Evolutionary conservation across 2,113 vertebrate species (phyloP).

Genomic region (Natator depressus): DNA sequence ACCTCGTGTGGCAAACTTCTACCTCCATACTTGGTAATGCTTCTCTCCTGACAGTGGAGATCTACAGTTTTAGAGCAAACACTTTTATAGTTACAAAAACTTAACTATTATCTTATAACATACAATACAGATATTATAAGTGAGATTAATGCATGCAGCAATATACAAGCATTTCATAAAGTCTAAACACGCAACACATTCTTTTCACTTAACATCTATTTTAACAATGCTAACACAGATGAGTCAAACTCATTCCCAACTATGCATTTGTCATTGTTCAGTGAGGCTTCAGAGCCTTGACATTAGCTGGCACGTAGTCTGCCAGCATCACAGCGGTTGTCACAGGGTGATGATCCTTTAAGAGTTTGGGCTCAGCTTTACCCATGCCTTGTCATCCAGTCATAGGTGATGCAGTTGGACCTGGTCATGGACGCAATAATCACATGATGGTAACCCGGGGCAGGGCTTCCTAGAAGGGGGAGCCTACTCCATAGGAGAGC

Average conservation of each 20-base stretch:
- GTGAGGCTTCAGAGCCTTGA: not conserved
- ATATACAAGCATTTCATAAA: not conserved
- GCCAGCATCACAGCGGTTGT: not conserved
- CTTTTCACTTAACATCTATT: not conserved
- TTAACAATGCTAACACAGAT: not conserved
- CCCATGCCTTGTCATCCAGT: not conserved
- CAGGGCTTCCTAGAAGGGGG: not conserved
- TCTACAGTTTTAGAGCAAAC: not conserved
- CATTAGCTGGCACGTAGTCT: not conserved
- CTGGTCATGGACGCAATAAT: not conserved
- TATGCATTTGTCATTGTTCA: not conserved
- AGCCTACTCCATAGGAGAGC: not conserved
- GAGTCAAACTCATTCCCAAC: not conserved
- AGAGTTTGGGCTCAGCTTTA: not conserved
- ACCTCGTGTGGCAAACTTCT: not conserved
- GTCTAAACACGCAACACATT: not conserved
- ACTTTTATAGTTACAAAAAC: not conserved
- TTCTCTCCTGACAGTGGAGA: not conserved
- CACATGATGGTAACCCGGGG: not conserved
- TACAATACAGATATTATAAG: not conserved
- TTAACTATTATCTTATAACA: not conserved
- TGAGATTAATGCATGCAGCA: not conserved
- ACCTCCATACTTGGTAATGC: not conserved
- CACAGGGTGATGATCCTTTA: not conserved
- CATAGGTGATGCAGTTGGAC: not conserved